These are phyloP conservation scores for Amorpha juglandis DNA, from an alignment of 2,888 invertebrate species.

Conservation along the genomic window DNA sequence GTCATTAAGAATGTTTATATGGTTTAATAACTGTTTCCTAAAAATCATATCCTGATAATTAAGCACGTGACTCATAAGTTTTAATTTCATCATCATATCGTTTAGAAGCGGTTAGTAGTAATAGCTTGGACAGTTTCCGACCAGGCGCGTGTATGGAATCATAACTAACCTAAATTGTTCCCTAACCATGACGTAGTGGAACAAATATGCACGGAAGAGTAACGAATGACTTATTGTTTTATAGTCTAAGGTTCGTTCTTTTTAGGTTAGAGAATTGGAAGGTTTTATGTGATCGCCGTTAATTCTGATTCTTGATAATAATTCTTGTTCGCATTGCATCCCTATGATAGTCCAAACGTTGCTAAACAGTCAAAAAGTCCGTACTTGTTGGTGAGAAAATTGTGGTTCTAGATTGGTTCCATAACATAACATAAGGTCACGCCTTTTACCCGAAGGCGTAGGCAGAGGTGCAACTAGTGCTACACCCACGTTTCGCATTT, in stretches of 20 bases:
- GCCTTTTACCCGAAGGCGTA: no score
- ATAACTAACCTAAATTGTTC: conserved; percentile 16
- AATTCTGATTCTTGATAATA: no score
- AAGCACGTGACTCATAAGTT: conserved; percentile 16
- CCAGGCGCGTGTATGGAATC: conserved; percentile 20
- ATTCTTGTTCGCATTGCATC: no score
- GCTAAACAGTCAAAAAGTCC: no score
- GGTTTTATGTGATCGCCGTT: background rate
- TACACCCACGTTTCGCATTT: no score
- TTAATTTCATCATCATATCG: conserved; percentile 21
- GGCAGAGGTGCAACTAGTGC: no score
- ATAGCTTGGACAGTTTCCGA: conserved; percentile 22
- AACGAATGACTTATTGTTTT: conserved; percentile 23
- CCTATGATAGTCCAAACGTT: no score
- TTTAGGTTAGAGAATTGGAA: conserved; percentile 6
- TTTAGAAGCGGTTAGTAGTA: conserved; percentile 25
- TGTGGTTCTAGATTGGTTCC: no score
- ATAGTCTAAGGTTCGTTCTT: conserved; percentile 18
- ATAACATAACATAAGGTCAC: no score
- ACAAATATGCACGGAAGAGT: conserved; percentile 15
- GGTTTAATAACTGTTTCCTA: conserved; percentile 9
- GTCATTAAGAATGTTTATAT: no score
- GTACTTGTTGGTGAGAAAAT: no score
- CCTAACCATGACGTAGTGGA: conserved; percentile 13
- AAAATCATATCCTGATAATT: conserved; percentile 17